Base-by-base conservation (phyloP, 2,113 vertebrate species). In the Hystrix cristata region DNA sequence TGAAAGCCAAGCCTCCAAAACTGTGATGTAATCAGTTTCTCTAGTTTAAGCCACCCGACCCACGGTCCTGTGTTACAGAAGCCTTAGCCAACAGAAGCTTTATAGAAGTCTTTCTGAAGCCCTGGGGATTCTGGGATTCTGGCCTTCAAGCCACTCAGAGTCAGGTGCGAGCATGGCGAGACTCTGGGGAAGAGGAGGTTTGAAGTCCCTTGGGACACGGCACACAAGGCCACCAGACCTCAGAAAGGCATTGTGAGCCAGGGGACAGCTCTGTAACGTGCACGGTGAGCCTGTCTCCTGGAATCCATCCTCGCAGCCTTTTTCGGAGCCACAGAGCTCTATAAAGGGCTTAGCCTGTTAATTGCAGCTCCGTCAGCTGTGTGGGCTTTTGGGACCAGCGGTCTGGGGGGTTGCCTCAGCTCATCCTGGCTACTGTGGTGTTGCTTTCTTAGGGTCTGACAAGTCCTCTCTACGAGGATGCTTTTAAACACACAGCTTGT, bases 321-420 rank as follows among this genome's bases (percentile, higher is more conserved):
- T 0, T 46, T 57, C 74, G 29, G 88, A 74, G 53, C 19, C 60
- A 51, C 60, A 46, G 71, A 86, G 46, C n/a, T 65, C 82, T 72
- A 46, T 48, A 74, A 95, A 96, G 90, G 67, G 67, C 69, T 23
- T 48, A 12, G 62, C 60, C 59, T 71, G 71, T 74, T 91, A 74
- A 97, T 57, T 72, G 65, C 29, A 60, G 78, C 51, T 62, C 86
- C 91, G 91, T 62, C 38, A 43, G 84, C 38, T 65, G 38, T 7
- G 19, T 79, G 15, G 64, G 46, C 43, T 88, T 19, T 69, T 67
- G 3, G 21, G 72, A 38, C 0, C 19, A 67, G 34, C 59, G 48
- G n/a, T 1, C 15, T 53, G 14, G n/a, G 23, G 18, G 21, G 34
- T 27, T 27, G 11, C 25, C 55, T 21, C 1, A 78, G 80, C 0